These are phyloP conservation scores for Himalopsyche japonica DNA, from an alignment of 2,888 invertebrate genomes.

Conservation along the genomic window DNA sequence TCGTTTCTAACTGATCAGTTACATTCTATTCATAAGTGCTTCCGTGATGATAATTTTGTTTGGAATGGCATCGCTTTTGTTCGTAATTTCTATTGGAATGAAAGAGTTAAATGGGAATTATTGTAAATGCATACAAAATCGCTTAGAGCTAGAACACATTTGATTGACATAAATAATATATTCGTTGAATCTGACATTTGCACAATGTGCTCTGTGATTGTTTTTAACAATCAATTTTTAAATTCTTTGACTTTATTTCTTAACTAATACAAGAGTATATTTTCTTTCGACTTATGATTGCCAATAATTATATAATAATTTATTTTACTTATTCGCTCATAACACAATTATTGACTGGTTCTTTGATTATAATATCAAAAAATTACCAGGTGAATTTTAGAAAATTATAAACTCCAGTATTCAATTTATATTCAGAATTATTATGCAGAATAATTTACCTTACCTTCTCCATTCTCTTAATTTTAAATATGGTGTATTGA, in stretches of 20 bases:
- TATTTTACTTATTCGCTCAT: too few species aligned
- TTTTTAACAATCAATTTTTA: too few species aligned
- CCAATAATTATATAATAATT: too few species aligned
- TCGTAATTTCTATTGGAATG: neutral
- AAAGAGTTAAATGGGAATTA: neutral
- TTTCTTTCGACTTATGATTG: neutral
- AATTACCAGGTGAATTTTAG: too few species aligned
- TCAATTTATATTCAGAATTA: too few species aligned
- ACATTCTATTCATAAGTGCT: neutral
- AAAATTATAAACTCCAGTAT: too few species aligned
- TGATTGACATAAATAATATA: neutral
- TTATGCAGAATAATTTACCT: too few species aligned
- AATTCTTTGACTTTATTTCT: too few species aligned
- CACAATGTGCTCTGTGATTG: too few species aligned
- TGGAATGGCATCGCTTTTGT: neutral
- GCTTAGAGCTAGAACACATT: constrained; percentile 24
- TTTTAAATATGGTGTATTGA: neutral
- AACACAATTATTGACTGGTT: too few species aligned
- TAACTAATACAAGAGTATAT: too few species aligned
- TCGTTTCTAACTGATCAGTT: neutral
- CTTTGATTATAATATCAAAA: neutral
- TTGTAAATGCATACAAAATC: constrained; percentile 25
- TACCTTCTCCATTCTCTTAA: neutral
- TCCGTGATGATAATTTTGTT: neutral
- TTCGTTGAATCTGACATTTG: too few species aligned